Evolutionary conservation across 1,140 invertebrate species (phyloP).

Genomic region (Steinernema feltiae): DNA sequence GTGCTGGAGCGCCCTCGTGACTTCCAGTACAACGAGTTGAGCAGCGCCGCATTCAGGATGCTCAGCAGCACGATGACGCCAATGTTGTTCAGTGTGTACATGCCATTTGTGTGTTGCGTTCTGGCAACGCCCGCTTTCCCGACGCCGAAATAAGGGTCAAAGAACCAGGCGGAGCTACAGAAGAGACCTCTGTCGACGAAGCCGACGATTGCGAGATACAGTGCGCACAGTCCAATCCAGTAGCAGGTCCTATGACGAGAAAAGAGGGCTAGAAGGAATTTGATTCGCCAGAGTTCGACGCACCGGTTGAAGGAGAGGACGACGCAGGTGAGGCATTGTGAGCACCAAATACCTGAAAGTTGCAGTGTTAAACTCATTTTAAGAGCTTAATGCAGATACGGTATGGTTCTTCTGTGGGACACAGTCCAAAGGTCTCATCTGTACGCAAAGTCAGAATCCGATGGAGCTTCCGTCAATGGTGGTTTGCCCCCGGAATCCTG

Average conservation of each 20-base stretch:
- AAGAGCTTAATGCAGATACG: too few species aligned
- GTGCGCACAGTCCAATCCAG: neutral
- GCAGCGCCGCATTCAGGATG: neutral
- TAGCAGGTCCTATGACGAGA: neutral
- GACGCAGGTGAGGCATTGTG: conserved; percentile 17
- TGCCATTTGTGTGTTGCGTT: neutral
- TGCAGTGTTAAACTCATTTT: too few species aligned
- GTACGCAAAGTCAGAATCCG: too few species aligned
- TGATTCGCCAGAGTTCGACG: conserved; percentile 10
- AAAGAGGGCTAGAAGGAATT: conserved; percentile 12
- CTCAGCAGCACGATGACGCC: neutral
- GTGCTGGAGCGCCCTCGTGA: neutral
- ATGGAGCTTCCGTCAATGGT: too few species aligned
- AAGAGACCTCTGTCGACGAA: neutral
- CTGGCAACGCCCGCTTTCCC: neutral
- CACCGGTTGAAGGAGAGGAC: conserved; percentile 21
- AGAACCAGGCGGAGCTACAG: neutral
- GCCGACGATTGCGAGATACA: neutral
- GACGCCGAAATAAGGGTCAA: neutral
- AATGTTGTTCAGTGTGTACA: neutral
- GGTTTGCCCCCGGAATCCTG: too few species aligned
- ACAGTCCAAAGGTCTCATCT: too few species aligned
- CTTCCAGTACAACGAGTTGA: neutral
- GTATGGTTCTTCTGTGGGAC: too few species aligned
- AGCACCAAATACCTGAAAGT: conserved; percentile 15